Conservation (phyloP, 2,797 vertebrate genomes). For the Babyrousa celebensis region DNA sequence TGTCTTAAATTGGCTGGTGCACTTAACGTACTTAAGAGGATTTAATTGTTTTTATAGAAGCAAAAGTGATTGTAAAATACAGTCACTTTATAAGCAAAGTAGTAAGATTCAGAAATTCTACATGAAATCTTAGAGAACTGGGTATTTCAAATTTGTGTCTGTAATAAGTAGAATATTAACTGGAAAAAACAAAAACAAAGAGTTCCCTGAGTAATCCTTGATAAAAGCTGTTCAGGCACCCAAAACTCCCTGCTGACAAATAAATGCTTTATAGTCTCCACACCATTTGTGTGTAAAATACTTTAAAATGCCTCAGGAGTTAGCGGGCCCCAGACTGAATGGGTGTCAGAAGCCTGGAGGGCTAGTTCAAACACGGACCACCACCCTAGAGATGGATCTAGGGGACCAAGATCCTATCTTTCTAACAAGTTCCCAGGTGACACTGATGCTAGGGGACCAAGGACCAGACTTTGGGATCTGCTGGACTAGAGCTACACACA, state of each 20-base stretch:
- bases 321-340: too few relatives aligned
- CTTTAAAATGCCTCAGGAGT: rapidly evolving
- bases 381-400: too few relatives aligned
- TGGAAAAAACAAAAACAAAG: neutral
- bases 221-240: neutral
- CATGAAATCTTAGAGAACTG: neutral
- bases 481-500: rapidly evolving
- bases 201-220: neutral
- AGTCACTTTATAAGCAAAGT: neutral
- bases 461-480: neutral
- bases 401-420: neutral
- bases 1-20: neutral
- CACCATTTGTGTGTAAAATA: too few relatives aligned
- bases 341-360: neutral
- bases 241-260: rapidly evolving
- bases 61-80: neutral
- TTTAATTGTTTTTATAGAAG: neutral
- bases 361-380: too few relatives aligned
- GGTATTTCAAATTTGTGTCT: neutral
- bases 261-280: neutral
- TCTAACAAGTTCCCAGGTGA: neutral
- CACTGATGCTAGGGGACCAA: rapidly evolving
- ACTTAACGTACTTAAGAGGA: neutral
- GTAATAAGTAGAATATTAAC: neutral
- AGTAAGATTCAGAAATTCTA: neutral